These are phyloP conservation scores for Hypena proboscidalis DNA, from an alignment of 2,888 invertebrate species.

Conservation along the genomic window DNA sequence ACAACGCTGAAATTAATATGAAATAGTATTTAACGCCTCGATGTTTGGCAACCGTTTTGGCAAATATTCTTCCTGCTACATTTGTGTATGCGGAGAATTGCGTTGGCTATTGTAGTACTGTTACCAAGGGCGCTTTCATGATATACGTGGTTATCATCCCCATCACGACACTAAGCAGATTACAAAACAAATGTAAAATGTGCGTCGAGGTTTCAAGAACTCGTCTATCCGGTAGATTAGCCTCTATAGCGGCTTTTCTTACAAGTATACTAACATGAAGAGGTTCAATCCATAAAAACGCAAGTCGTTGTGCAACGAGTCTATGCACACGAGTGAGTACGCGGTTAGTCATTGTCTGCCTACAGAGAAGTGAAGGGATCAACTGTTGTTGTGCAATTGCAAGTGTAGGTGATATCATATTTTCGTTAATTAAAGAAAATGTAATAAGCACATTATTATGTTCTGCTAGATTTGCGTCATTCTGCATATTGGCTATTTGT, in stretches of 20 bases:
- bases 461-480: conserved; percentile 21
- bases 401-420: conserved; percentile 26
- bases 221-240: not conserved
- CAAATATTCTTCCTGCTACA: no score
- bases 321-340: conserved; percentile 30
- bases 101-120: no score
- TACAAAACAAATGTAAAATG: not conserved
- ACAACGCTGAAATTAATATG: no score
- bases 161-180: no score
- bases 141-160: no score
- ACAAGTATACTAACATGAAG: conserved; percentile 4
- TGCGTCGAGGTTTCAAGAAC: conserved; percentile 5
- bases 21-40: no score
- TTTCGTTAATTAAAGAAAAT: conserved; percentile 24
- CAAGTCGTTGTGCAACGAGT: conserved; percentile 32
- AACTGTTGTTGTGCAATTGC: conserved; percentile 34
- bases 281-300: conserved; percentile 21
- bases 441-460: conserved; percentile 13
- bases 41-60: no score
- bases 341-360: conserved; percentile 42
- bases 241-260: not conserved
- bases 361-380: conserved; percentile 48
- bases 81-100: no score
- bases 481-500: conserved; percentile 36
- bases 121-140: no score